phyloP scores from a whole-genome alignment of 2,113 vertebrate genomes.

The Octodon degus region DNA sequence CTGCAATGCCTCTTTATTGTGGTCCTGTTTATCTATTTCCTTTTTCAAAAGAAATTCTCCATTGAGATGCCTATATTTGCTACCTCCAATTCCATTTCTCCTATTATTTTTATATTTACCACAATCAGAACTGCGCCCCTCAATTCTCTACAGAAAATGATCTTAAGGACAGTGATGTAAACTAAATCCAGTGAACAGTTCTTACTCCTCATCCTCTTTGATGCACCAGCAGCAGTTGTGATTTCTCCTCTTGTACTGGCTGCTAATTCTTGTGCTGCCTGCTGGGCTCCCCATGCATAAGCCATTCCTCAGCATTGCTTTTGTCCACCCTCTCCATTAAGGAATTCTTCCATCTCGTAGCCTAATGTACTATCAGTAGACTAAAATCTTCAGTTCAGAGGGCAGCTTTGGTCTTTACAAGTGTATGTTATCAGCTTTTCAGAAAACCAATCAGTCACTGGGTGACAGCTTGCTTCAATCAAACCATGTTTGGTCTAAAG shows the following conservation, averaged over 20 bases:
- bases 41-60: not conserved
- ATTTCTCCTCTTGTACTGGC: not conserved
- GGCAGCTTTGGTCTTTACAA: not conserved
- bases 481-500: not conserved
- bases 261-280: not conserved
- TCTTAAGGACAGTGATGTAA: not conserved
- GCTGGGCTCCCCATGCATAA: not conserved
- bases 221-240: not conserved
- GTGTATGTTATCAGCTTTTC: not conserved
- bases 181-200: not conserved
- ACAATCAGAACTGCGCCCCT: not conserved
- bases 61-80: not conserved
- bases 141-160: not conserved
- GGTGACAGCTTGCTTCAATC: conserved; percentile 18
- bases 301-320: not conserved
- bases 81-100: not conserved
- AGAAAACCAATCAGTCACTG: not conserved
- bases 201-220: not conserved
- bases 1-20: not conserved
- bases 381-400: not conserved
- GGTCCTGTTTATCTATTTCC: not conserved
- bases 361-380: not conserved
- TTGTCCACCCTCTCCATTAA: not conserved
- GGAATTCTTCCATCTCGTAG: not conserved
- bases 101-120: not conserved